Evolutionary conservation across 2,797 vertebrate species (phyloP), one percentile per base, ranked within the genome.

Genomic region (Sebastes variabilis): DNA sequence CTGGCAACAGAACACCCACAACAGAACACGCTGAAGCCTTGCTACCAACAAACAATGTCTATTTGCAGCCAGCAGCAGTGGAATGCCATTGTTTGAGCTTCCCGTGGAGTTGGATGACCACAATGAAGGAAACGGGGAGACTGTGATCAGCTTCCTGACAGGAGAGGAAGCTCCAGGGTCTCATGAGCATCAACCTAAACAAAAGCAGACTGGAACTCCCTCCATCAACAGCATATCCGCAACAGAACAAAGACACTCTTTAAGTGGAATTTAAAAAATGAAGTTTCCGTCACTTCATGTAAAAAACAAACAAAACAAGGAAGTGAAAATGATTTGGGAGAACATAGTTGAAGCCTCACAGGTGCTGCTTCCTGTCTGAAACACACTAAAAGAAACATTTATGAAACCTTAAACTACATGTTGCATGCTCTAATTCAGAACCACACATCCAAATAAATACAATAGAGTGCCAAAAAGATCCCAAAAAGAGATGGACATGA

Each of bases 31-130:
- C 24, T 62, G 24, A 16, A 67, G 70, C 66, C 34, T 32, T 24
- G 61, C 61, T 52, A 77, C 81, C 78, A 87, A 88, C 85, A 93
- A 94, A 93, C 82, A 88, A 82, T 46, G 78, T 83, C 61, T 94
- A 73, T 93, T 94, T 89, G 78, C 79, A 77, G 88, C 80, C 79
- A 69, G 70, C 79, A 67, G 25, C 68, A 38, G 74, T 81, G 86
- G 87, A 94, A 94, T 91, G 88, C 88, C 89, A 90, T 94, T 94
- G 93, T 93, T 91, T 85, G 81, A 81, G 83, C 75, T 92, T 90
- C 89, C 89, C 49, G 22, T 87, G 72, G 62, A 72, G 77, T 36
- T 77, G 81, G 84, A 92, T 87, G 90, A 92, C 86, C 80, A 87
- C 74, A 78, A 20, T 84, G 80, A 87, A 72, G 89, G 82, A 89